These are phyloP conservation scores for Hydrozoanthus gracilis DNA, from an alignment of 92 coral and sea anemone species.

Conservation along the genomic window DNA sequence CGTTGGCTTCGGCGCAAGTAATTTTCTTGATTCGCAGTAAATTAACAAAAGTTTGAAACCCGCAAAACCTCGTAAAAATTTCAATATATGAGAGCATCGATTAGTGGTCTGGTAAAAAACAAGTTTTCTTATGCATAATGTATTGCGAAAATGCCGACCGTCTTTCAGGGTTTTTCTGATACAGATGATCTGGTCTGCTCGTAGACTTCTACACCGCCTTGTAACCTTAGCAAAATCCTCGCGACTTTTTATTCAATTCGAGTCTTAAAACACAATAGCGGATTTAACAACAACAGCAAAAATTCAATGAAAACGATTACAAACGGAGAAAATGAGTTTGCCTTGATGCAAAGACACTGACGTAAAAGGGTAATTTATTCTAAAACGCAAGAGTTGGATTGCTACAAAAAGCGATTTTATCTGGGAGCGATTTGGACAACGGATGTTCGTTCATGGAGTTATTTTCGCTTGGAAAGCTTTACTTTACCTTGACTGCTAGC, in stretches of 20 bases:
- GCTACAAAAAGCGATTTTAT: neutral
- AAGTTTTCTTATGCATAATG: constrained; percentile 9
- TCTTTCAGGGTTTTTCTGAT: neutral
- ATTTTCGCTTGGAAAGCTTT: neutral
- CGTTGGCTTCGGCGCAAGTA: neutral
- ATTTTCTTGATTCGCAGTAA: neutral
- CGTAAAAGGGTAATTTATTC: constrained; percentile 14
- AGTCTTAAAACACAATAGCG: neutral
- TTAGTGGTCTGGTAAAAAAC: constrained; percentile 15
- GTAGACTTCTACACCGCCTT: neutral
- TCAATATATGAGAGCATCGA: neutral
- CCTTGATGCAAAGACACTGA: neutral
- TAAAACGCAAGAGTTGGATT: neutral
- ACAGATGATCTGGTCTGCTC: neutral
- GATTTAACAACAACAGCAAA: neutral
- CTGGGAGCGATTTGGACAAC: neutral
- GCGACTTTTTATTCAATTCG: neutral
- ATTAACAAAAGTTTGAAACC: constrained; percentile 9
- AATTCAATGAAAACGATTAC: neutral
- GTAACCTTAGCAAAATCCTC: neutral
- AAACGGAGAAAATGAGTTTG: neutral
- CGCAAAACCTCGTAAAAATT: constrained; percentile 9
- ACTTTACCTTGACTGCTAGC: neutral
- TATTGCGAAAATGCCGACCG: constrained; percentile 2
- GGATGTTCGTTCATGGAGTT: neutral